These are phyloP conservation scores for Sylvietta virens DNA, from an alignment of 2,113 vertebrate genomes.

Conservation along the genomic window DNA sequence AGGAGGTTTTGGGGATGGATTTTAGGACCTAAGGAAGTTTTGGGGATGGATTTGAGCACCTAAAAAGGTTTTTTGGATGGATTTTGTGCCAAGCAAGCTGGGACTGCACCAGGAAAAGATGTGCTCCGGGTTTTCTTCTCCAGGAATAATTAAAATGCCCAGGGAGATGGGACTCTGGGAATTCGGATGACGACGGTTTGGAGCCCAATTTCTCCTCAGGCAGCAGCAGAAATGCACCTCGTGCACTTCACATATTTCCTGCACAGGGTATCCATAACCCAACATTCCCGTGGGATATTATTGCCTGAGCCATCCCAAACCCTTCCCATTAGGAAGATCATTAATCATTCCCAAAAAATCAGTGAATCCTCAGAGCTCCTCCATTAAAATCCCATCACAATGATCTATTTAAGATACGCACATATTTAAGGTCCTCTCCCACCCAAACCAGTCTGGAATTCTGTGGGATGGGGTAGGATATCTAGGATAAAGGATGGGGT, in stretches of 20 bases:
- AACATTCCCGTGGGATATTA: fast-evolving
- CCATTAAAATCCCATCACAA: background rate
- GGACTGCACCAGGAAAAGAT: fast-evolving
- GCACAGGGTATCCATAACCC: fast-evolving
- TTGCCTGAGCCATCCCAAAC: background rate
- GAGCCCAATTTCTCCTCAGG: background rate
- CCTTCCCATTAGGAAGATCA: fast-evolving
- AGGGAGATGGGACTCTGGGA: background rate
- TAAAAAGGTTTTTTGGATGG: too few species aligned
- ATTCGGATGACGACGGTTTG: background rate
- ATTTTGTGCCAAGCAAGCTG: background rate
- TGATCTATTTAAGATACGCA: too few species aligned
- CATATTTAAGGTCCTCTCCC: too few species aligned
- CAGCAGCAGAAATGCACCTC: background rate
- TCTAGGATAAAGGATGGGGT: too few species aligned
- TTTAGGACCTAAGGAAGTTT: too few species aligned
- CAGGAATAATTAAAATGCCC: background rate
- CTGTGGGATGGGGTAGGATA: too few species aligned
- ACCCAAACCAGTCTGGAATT: too few species aligned
- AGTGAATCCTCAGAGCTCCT: background rate
- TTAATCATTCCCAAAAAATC: background rate
- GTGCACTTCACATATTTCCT: fast-evolving
- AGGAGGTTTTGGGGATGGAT: too few species aligned
- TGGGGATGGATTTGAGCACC: too few species aligned
- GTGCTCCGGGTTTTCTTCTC: background rate